Conservation (phyloP, 2,113 vertebrate species). For the Hymenochirus boettgeri region DNA sequence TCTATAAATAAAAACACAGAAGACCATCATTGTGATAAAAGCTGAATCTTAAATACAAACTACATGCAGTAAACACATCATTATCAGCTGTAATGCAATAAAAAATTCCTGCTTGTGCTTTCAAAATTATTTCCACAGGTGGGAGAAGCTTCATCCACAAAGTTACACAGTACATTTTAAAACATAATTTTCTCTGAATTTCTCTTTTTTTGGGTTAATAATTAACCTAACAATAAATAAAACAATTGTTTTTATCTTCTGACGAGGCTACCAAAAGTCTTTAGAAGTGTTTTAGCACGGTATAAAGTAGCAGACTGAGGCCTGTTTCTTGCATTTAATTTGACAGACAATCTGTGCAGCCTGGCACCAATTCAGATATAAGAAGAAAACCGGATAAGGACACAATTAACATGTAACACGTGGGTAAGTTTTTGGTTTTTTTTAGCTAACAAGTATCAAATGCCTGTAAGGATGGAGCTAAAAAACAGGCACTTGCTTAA, state of each 20-base stretch:
- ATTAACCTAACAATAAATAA: constrained; percentile 56
- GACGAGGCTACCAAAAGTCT: constrained; percentile 54
- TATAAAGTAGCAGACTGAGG: constrained; percentile 56
- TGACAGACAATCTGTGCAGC: constrained; percentile 64
- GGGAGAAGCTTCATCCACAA: constrained; percentile 22
- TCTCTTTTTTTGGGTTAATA: constrained; percentile 60
- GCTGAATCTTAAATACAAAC: constrained; percentile 26
- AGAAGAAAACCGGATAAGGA: constrained; percentile 58
- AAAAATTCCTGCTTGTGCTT: constrained; percentile 14
- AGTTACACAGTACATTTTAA: constrained; percentile 29
- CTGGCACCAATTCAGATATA: constrained; percentile 59
- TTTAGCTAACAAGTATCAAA: constrained; percentile 56
- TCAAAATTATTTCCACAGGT: constrained; percentile 35
- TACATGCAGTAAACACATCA: constrained; percentile 35
- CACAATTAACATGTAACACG: constrained; percentile 63
- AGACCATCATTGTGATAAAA: constrained; percentile 20
- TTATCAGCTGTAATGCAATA: constrained; percentile 29
- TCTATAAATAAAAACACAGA: constrained; percentile 9
- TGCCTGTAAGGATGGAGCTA: constrained; percentile 51
- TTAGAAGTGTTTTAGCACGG: constrained; percentile 58
- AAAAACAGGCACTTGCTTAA: constrained; percentile 53
- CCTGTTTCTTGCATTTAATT: constrained; percentile 57
- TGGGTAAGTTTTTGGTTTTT: constrained; percentile 47
- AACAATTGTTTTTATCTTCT: constrained; percentile 27
- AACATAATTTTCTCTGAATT: constrained; percentile 64